These are phyloP conservation scores for Hafferia zeledoni DNA, from an alignment of 2,797 vertebrate species.

Conservation along the genomic window DNA sequence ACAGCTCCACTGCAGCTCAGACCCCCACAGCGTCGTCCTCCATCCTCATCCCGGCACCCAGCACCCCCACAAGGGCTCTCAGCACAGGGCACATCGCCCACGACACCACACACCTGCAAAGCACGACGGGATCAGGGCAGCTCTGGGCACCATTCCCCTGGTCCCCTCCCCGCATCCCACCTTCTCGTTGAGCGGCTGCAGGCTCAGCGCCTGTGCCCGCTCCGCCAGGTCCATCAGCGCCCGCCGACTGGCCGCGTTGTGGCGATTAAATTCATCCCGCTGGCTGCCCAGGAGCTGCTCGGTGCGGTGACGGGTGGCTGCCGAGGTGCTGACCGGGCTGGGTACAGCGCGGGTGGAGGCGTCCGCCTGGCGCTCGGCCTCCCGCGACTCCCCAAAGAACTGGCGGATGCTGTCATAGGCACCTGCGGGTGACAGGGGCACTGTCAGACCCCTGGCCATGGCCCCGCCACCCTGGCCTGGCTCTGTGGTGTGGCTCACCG, in stretches of 20 bases:
- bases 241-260: constrained; percentile 86
- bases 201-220: constrained; percentile 77
- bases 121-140: rapidly evolving
- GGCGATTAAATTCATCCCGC: constrained; percentile 88
- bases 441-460: rapidly evolving
- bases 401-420: constrained; percentile 92
- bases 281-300: constrained; percentile 83
- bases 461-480: rapidly evolving
- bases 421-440: constrained; percentile 69
- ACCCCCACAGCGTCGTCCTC: constrained; percentile 89
- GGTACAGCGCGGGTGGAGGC: constrained; percentile 79
- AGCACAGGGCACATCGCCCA: constrained; percentile 84
- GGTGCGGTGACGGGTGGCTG: constrained; percentile 79
- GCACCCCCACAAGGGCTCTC: constrained; percentile 93
- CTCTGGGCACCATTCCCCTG: rapidly evolving
- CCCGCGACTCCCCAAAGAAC: constrained; percentile 83
- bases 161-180: constrained; percentile 51
- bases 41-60: constrained; percentile 91
- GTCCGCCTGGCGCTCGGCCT: constrained; percentile 86
- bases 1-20: constrained; percentile 89
- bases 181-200: constrained; percentile 91
- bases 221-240: constrained; percentile 82
- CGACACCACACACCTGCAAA: constrained; percentile 89
- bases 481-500: constrained; percentile 73
- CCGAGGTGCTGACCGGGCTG: constrained; percentile 86